Conservation (phyloP, 2,888 invertebrate genomes). For the Lordiphosa andalusiaca region DNA sequence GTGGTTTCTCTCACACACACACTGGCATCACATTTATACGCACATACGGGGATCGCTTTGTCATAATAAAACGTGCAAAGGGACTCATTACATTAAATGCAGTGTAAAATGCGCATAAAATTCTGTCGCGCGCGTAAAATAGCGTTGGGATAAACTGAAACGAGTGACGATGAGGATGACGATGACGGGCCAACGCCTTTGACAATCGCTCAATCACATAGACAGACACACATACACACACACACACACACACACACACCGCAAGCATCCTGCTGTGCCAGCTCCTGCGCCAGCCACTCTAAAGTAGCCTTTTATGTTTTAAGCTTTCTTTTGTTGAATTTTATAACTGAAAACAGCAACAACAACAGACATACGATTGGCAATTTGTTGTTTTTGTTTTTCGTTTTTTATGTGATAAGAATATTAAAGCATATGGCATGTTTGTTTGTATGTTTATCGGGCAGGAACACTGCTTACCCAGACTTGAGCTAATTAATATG, state of each 20-base stretch:
- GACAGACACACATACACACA: conserved; percentile 5
- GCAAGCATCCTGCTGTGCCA: conserved; percentile 5
- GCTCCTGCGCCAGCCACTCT: conserved; percentile 6
- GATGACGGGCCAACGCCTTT: conserved; percentile 18
- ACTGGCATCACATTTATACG: too few species aligned
- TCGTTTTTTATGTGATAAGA: conserved; percentile 11
- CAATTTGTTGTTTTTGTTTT: conserved; percentile 7
- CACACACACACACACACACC: conserved; percentile 4
- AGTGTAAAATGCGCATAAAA: conserved; percentile 76
- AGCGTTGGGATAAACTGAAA: conserved; percentile 1
- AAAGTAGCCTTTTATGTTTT: conserved; percentile 27
- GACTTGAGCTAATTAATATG: conserved; percentile 3
- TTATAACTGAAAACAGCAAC: conserved; percentile 22
- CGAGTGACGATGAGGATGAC: conserved; percentile 2
- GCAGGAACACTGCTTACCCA: neutral
- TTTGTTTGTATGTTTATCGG: conserved; percentile 5
- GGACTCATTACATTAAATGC: conserved; percentile 77
- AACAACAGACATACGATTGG: conserved; percentile 1
- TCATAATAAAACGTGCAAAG: conserved; percentile 26
- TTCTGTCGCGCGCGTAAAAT: conserved; percentile 37
- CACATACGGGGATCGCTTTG: too few species aligned
- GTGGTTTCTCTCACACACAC: too few species aligned
- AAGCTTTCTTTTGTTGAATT: conserved; percentile 27
- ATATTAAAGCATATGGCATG: conserved; percentile 11
- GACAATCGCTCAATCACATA: conserved; percentile 28